Evolutionary conservation across 2,113 vertebrate genomes (phyloP).

Genomic region (Rattus rattus): DNA sequence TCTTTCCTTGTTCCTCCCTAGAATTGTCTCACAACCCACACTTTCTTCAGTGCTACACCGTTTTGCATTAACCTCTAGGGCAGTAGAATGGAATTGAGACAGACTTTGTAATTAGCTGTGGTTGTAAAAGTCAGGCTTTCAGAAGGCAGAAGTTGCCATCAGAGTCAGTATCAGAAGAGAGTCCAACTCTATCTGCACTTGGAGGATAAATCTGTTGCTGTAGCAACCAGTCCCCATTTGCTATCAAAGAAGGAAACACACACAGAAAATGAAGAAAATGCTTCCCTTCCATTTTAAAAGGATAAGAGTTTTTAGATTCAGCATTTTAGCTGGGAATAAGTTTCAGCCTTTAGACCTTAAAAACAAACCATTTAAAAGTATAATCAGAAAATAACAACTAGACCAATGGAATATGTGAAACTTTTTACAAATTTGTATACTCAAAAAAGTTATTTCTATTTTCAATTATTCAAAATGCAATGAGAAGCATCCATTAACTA

Average conservation of each 20-base stretch:
- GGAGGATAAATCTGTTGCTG: constrained; percentile 69
- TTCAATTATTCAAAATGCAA: constrained; percentile 24
- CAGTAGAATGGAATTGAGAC: constrained; percentile 70
- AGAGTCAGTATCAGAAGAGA: constrained; percentile 60
- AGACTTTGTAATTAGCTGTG: constrained; percentile 71
- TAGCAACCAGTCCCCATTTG: constrained; percentile 64
- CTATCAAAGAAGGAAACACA: constrained; percentile 47
- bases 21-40: constrained; percentile 46
- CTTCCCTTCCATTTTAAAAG: constrained; percentile 50
- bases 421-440: neutral
- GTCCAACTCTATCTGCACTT: neutral
- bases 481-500: neutral
- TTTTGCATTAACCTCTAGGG: constrained; percentile 74
- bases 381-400: constrained; percentile 11
- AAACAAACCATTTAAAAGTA: neutral
- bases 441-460: neutral
- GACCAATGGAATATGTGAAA: neutral
- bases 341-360: neutral
- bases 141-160: constrained; percentile 54
- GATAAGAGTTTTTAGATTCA: constrained; percentile 55
- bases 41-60: constrained; percentile 41
- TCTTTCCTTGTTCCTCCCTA: constrained; percentile 47
- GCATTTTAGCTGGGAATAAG: constrained; percentile 8
- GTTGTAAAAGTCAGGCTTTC: constrained; percentile 65
- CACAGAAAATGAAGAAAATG: constrained; percentile 42